These are phyloP conservation scores for Sminthurinus aureus DNA, from an alignment of 2,888 invertebrate species.

Conservation along the genomic window DNA sequence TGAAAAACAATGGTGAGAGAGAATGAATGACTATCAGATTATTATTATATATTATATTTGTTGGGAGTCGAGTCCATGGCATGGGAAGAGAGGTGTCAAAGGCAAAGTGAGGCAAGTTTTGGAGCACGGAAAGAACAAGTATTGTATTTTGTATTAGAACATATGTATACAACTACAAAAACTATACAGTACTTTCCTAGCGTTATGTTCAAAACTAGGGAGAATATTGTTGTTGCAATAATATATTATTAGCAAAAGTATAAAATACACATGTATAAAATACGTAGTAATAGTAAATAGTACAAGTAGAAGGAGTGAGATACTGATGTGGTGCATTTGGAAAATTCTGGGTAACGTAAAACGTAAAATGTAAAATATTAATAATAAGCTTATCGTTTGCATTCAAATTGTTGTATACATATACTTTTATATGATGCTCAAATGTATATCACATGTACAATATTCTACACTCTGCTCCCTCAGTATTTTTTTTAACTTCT, in stretches of 20 bases:
- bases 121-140: conserved; percentile 18
- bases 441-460: not conserved
- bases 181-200: no score
- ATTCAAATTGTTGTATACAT: not conserved
- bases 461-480: conserved; percentile 14
- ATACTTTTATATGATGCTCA: not conserved
- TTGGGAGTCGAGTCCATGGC: conserved; percentile 29
- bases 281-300: not conserved
- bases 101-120: conserved; percentile 24
- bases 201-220: no score
- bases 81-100: conserved; percentile 21
- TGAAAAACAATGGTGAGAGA: conserved; percentile 37
- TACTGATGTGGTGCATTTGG: not conserved
- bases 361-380: not conserved
- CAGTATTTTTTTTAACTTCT: conserved; percentile 7
- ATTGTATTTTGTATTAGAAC: not conserved
- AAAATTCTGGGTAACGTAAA: not conserved
- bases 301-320: not conserved
- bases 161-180: conserved; percentile 9
- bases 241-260: no score
- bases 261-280: not conserved
- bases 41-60: not conserved
- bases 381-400: conserved; percentile 32
- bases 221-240: no score
- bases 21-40: conserved; percentile 35